Base-by-base conservation (phyloP, 2,113 vertebrate genomes). In the Myotis yumanensis region DNA sequence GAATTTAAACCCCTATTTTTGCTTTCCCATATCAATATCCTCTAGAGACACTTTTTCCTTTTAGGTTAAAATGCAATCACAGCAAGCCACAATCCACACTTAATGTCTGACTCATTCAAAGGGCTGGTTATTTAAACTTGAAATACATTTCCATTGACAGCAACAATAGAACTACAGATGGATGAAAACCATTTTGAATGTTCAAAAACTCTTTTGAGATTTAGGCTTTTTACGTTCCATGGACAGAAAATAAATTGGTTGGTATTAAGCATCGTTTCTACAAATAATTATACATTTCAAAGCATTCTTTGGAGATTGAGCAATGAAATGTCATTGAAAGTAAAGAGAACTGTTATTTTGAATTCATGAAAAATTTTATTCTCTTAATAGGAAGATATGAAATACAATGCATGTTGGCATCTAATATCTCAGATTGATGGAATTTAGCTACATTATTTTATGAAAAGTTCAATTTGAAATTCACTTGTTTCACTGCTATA, bases 81-180 rank as follows among this genome's bases (percentile, higher is more conserved):
- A 76, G 71, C 28, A 79, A 71, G 25, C 18, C 4, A n/a, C 75
- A 92, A 91, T 84, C 14, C 25, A 81, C 66, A 46, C 3, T 89
- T 94, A 46, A 11, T 18, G n/a, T 91, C 51, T 90, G n/a, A 85
- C 25, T 95, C 66, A 79, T 84, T 93, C 66, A 54, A 23, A 8
- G 40, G 25, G 23, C 59, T 86, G 68, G 14, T 82, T 69, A 75
- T 59, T 90, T 93, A 89, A 89, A 93, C 46, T 81, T 95, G 68
- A 96, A 93, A 84, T 43, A 52, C 18, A 89, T 93, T 93, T 94
- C 73, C 62, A 91, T 23, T 93, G 73, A 68, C 18, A 81, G 43
- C 15, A 94, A 95, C 46, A 93, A 68, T 2, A 79, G 46, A 85
- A 75, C 18, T 89, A 51, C 62, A 82, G 76, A 43, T 92, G 37